Evolutionary conservation across 2,888 invertebrate genomes (phyloP).

Genomic region (Meteorus colon): DNA sequence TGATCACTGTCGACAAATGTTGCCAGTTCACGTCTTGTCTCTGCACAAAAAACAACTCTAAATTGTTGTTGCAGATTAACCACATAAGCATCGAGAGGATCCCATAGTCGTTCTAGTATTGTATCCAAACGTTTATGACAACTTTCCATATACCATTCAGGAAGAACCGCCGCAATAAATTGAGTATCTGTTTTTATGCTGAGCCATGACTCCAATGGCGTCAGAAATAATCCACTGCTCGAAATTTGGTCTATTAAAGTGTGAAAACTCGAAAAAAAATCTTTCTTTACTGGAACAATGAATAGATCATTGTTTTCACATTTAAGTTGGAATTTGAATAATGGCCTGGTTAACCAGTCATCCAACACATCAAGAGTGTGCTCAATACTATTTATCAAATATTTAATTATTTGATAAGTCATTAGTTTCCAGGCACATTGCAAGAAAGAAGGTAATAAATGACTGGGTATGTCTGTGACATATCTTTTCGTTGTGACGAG

Average conservation of each 20-base stretch:
- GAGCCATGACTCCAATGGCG: slow-evolving; percentile 65
- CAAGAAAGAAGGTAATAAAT: slow-evolving; percentile 55
- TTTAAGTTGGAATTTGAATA: slow-evolving; percentile 58
- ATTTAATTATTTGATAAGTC: slow-evolving; percentile 59
- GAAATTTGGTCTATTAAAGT: slow-evolving; percentile 62
- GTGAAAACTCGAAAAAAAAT: slow-evolving; percentile 59
- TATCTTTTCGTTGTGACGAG: slow-evolving; percentile 59
- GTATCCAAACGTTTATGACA: slow-evolving; percentile 75
- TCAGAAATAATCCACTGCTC: slow-evolving; percentile 58
- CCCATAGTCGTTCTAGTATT: slow-evolving; percentile 76
- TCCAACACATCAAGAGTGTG: slow-evolving; percentile 57
- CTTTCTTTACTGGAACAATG: slow-evolving; percentile 56
- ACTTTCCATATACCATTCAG: slow-evolving; percentile 70
- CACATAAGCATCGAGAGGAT: slow-evolving; percentile 77
- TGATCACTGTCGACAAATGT: slow-evolving; percentile 75
- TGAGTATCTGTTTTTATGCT: slow-evolving; percentile 56
- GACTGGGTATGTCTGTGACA: slow-evolving; percentile 55
- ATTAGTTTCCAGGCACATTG: slow-evolving; percentile 59
- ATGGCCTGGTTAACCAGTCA: slow-evolving; percentile 56
- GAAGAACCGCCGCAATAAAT: slow-evolving; percentile 55
- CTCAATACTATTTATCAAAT: slow-evolving; percentile 60
- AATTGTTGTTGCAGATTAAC: slow-evolving; percentile 76
- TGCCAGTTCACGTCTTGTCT: slow-evolving; percentile 74
- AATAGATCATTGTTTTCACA: slow-evolving; percentile 59
- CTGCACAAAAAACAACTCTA: slow-evolving; percentile 75